A percentile compares a stretch with the other conserved stretches of the same genome.
Conservation (phyloP, 2,888 invertebrate species). For the Athrips mouffetella region DNA sequence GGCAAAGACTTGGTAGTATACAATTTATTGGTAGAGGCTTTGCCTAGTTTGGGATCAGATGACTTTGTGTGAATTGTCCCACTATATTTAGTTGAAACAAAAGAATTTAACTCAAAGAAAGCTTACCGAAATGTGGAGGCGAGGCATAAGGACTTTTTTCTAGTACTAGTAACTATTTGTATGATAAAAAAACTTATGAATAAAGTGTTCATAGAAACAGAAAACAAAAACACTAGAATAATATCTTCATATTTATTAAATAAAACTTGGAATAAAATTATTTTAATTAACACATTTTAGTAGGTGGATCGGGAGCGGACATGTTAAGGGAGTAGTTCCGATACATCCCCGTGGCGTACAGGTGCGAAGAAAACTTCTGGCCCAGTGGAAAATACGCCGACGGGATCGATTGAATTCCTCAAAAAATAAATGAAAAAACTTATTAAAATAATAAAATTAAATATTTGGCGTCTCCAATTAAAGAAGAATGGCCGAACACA, state of each 20-base stretch:
- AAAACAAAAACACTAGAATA: neutral
- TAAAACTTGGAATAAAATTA: neutral
- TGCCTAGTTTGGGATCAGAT: no score
- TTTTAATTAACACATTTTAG: slow-evolving; percentile 14
- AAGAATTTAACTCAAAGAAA: no score
- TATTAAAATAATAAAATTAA: neutral
- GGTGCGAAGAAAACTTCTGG: slow-evolving; percentile 83
- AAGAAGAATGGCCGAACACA: neutral
- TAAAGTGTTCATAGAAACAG: neutral
- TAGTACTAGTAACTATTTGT: no score
- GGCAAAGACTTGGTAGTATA: no score
- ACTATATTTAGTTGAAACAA: no score
- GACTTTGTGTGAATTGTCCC: no score
- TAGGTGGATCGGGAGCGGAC: slow-evolving; percentile 23
- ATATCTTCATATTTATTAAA: neutral
- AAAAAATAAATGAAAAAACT: neutral
- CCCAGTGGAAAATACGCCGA: slow-evolving; percentile 83
- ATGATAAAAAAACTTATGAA: neutral
- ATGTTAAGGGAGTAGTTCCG: slow-evolving; percentile 89
- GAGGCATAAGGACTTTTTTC: no score
- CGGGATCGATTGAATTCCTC: slow-evolving; percentile 82
- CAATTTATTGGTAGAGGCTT: no score
- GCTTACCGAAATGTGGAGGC: no score
- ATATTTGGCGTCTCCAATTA: neutral
- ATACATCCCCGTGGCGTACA: slow-evolving; percentile 86